These are phyloP conservation scores for Drosophila kohkoa DNA, from an alignment of 1,140 invertebrate genomes.

Conservation along the genomic window DNA sequence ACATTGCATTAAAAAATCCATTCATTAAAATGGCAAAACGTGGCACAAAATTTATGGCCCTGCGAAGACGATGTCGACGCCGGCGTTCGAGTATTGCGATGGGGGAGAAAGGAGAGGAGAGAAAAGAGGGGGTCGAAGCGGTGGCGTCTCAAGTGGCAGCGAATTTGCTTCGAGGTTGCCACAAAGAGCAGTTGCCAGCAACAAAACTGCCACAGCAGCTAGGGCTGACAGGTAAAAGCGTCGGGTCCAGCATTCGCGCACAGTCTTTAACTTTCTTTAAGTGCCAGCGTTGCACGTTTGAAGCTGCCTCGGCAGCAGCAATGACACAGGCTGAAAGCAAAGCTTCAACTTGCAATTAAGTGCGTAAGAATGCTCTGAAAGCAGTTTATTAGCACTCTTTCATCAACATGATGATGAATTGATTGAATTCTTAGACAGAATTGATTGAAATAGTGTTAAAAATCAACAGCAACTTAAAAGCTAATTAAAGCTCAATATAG, in stretches of 20 bases:
- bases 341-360: neutral
- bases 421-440: too few species aligned
- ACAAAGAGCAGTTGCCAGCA: conserved; percentile 23
- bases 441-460: too few species aligned
- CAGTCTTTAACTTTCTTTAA: conserved; percentile 30
- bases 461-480: too few species aligned
- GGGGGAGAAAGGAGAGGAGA: neutral
- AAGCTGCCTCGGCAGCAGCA: too few species aligned
- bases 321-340: conserved; percentile 1
- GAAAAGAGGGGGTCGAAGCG: neutral
- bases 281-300: conserved; percentile 10
- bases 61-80: conserved; percentile 25
- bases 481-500: too few species aligned
- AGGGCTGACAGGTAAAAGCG: conserved; percentile 30
- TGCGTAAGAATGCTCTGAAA: too few species aligned
- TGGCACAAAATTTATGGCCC: conserved; percentile 75
- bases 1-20: conserved; percentile 82
- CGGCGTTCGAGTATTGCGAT: neutral
- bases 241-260: neutral
- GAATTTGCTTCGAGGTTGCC: conserved; percentile 21
- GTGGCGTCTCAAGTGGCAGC: conserved; percentile 59
- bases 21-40: conserved; percentile 82
- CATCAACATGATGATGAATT: too few species aligned
- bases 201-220: conserved; percentile 27
- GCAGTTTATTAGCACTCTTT: too few species aligned